These are phyloP conservation scores for Drosophila kokeensis DNA, from an alignment of 2,888 invertebrate species.

Conservation along the genomic window DNA sequence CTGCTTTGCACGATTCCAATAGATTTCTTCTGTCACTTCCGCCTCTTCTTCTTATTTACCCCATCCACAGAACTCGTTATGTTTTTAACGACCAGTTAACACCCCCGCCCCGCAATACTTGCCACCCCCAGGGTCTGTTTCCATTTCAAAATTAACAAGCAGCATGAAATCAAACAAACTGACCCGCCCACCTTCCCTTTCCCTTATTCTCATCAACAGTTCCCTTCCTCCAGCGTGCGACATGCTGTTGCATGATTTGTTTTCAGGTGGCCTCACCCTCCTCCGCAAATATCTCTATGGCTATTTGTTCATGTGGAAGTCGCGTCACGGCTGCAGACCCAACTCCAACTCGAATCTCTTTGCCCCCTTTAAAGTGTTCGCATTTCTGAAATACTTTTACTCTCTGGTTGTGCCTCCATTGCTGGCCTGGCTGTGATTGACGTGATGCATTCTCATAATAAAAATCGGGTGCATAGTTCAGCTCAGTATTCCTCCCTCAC, in stretches of 20 bases:
- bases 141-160: constrained; percentile 51
- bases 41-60: background rate
- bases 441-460: constrained; percentile 55
- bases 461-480: constrained; percentile 34
- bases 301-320: constrained; percentile 63
- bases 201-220: background rate
- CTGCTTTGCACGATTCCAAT: constrained; percentile 21
- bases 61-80: constrained; percentile 39
- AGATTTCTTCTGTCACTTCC: constrained; percentile 11
- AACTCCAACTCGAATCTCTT: constrained; percentile 3
- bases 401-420: constrained; percentile 37
- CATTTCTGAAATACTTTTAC: constrained; percentile 54
- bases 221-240: constrained; percentile 8
- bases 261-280: constrained; percentile 16
- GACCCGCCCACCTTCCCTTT: constrained; percentile 33
- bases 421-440: constrained; percentile 47
- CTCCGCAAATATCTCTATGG: constrained; percentile 29
- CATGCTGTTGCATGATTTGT: constrained; percentile 62
- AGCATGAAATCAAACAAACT: constrained; percentile 57
- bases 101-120: constrained; percentile 13
- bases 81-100: constrained; percentile 65
- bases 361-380: constrained; percentile 13
- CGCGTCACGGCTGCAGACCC: constrained; percentile 45
- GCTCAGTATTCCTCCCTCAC: constrained; percentile 8
- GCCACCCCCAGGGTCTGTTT: constrained; percentile 28